Evolutionary conservation across 2,113 vertebrate species (phyloP), one percentile per base, ranked within the genome.

Genomic region (Nothocercus julius): DNA sequence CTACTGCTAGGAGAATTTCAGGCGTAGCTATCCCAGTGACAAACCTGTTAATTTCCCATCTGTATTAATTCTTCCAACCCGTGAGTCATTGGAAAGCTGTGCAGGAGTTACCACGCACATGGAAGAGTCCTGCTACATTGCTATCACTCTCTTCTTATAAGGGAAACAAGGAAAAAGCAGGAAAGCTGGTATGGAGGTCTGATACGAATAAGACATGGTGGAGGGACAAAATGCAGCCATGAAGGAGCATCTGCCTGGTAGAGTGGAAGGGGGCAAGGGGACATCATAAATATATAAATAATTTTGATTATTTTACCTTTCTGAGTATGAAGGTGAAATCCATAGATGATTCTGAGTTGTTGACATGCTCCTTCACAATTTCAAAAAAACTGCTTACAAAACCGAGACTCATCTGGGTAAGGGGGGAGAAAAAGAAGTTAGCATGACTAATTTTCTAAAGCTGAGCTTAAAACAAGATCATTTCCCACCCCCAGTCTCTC

Each of bases 371-470:
- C 92, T 98, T 98, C 80, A 98, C 96, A 67, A 94, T 96, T 54
- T 79, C 92, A 61, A 98, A 97, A 76, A 99, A 97, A 58, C 89
- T 97, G 84, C 96, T 98, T 79, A 99, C 97, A 97, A 99, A 99
- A 80, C 97, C 94, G 59, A 98, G 98, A 95, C 98, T 99, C 96
- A 98, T 98, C 98, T 99, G 97, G 73, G 14, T 49, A 68, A 87
- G 78, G 38, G 89, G n/a, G 7, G 12, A 83, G 82, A 49, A 11
- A 40, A 5, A 73, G 5, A 82, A 49, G 75, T 61, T 64, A 82
- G 6, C 45, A 78, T 49, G 28, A 56, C 12, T 67, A 11, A 22
- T 51, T 11, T 77, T 82, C 59, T 2, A 10, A 90, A 85, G 8
- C 47, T 69, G 73, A 79, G 27, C 44, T 82, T 63, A 77, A 87